phyloP scores from a whole-genome alignment of 2,888 invertebrate species.

The Eretmocerus hayati region DNA sequence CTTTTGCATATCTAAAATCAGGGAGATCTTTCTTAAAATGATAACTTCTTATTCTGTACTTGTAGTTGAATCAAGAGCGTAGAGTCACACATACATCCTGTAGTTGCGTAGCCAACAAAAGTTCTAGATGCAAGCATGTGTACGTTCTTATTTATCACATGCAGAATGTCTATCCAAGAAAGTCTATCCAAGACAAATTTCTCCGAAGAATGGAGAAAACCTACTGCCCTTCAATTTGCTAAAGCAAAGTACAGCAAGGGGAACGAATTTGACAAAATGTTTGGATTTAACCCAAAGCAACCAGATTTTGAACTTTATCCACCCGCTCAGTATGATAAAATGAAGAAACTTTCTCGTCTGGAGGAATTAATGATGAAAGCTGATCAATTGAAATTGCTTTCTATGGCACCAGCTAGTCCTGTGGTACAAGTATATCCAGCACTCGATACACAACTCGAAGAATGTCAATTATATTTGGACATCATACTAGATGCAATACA shows the following conservation, averaged over 20 bases:
- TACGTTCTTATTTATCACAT: constrained; percentile 21
- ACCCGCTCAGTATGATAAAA: not conserved
- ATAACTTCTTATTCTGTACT: too few relatives aligned
- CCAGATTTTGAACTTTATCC: not conserved
- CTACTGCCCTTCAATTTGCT: constrained; percentile 20
- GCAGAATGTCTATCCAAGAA: constrained; percentile 22
- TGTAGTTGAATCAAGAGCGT: not conserved
- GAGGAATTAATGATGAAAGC: not conserved
- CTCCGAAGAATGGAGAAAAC: constrained; percentile 23
- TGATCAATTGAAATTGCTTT: too few relatives aligned
- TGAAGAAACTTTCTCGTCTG: not conserved
- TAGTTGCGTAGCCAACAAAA: constrained; percentile 20
- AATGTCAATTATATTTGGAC: too few relatives aligned
- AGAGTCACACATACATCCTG: constrained; percentile 12
- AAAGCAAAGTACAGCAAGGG: constrained; percentile 18
- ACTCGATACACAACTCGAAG: too few relatives aligned
- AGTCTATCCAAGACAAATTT: constrained; percentile 23
- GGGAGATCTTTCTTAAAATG: too few relatives aligned
- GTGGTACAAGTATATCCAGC: too few relatives aligned
- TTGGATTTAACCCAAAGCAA: not conserved
- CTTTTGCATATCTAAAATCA: too few relatives aligned
- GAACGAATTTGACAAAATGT: not conserved
- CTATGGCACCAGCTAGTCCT: too few relatives aligned
- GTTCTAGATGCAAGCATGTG: constrained; percentile 20
- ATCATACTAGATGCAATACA: too few relatives aligned